Percentiles rank a stretch among this genome's conserved stretches.
Evolutionary conservation across 2,113 vertebrate genomes (phyloP).

Genomic region (Rostratula benghalensis): DNA sequence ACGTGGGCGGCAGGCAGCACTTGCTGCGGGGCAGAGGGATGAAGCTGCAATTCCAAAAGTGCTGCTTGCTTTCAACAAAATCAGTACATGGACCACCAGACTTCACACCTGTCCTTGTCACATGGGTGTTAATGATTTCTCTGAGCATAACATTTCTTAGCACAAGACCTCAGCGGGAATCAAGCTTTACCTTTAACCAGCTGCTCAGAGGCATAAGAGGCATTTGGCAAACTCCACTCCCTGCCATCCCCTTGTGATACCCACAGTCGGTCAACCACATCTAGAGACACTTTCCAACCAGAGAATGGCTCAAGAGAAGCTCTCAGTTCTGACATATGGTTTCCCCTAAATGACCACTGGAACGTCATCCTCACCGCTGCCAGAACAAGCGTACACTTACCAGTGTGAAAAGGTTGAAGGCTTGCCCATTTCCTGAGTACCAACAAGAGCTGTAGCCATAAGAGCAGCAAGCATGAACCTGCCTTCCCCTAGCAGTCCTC

Average conservation of each 20-base stretch:
- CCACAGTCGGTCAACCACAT: not conserved
- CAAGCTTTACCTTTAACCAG: not conserved
- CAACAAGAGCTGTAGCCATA: rapidly evolving
- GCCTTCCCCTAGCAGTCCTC: not conserved
- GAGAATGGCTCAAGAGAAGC: not conserved
- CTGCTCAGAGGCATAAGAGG: rapidly evolving
- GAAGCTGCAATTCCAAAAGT: not conserved
- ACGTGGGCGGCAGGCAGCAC: not conserved
- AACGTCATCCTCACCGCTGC: not conserved
- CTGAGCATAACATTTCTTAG: not conserved
- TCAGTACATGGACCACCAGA: not conserved
- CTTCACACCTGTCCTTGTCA: not conserved
- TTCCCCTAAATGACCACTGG: not conserved
- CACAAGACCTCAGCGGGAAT: not conserved
- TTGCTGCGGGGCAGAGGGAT: not conserved
- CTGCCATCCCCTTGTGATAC: not conserved
- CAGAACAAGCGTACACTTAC: rapidly evolving
- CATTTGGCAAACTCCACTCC: not conserved
- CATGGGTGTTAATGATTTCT: not conserved
- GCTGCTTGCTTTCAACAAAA: not conserved
- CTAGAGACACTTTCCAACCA: not conserved
- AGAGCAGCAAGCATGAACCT: not conserved
- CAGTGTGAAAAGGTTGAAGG: rapidly evolving
- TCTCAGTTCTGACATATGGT: not conserved
- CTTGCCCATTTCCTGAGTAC: rapidly evolving